These are phyloP conservation scores for Molossus molossus DNA, from an alignment of 2,797 vertebrate genomes.

Conservation along the genomic window DNA sequence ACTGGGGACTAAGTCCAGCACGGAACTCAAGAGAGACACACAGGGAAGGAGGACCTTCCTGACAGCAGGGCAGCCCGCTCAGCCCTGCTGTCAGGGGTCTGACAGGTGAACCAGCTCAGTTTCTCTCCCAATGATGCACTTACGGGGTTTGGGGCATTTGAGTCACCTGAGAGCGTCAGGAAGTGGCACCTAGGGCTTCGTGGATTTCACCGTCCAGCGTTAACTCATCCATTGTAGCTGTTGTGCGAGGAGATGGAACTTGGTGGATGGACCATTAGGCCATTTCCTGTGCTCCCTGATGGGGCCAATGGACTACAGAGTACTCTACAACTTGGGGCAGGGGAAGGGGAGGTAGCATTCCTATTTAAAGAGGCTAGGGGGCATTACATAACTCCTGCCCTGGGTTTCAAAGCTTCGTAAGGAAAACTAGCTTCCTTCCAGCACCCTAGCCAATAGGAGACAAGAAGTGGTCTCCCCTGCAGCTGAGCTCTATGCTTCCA, in stretches of 20 bases:
- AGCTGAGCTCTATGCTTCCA: background rate
- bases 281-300: background rate
- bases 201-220: background rate
- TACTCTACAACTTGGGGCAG: background rate
- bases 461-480: background rate
- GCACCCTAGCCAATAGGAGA: background rate
- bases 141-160: background rate
- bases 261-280: background rate
- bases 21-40: background rate
- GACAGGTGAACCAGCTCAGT: background rate
- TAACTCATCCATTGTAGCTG: background rate
- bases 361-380: background rate
- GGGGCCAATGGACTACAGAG: background rate
- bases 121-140: background rate
- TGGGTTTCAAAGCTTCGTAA: background rate
- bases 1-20: too few species aligned
- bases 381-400: background rate
- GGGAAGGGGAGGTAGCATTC: background rate
- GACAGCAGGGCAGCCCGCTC: background rate
- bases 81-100: background rate
- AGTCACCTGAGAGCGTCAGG: background rate
- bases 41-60: background rate
- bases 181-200: background rate
- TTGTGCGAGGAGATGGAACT: background rate
- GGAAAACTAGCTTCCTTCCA: background rate